Conservation (phyloP, 2,797 vertebrate genomes). For the Anolis apletophallus region DNA sequence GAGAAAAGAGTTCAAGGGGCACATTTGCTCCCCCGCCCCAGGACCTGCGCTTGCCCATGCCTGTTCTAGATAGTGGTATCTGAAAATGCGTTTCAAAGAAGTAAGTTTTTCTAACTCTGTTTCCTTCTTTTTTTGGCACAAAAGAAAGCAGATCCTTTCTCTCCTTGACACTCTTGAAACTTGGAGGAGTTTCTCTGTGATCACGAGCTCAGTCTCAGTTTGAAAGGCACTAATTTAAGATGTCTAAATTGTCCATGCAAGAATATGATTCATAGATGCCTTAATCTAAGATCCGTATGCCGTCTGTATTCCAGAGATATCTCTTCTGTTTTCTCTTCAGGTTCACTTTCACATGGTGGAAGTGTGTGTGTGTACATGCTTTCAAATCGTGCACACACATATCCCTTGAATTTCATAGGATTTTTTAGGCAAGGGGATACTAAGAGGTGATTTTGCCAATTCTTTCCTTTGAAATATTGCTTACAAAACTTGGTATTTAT, state of each 20-base stretch:
- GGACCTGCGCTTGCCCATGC: no score
- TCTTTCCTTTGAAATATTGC: no score
- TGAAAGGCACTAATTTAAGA: conserved; percentile 1
- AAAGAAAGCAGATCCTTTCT: background rate
- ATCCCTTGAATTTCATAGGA: no score
- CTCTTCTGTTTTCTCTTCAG: background rate
- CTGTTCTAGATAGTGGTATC: no score
- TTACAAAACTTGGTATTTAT: no score
- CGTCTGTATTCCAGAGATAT: background rate
- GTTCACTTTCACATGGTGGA: background rate
- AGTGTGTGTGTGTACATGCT: background rate
- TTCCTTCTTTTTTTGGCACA: background rate
- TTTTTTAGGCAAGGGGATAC: no score
- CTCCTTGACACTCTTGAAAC: background rate
- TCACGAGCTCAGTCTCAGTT: background rate
- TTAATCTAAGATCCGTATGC: background rate
- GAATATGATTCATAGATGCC: background rate
- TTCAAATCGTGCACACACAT: no score
- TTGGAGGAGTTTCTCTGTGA: background rate
- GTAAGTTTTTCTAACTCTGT: no score
- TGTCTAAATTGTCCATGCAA: conserved; percentile 39
- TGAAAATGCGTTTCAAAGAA: no score
- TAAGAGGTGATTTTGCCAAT: no score
- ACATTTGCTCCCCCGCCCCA: no score
- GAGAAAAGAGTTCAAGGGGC: no score